phyloP scores from a whole-genome alignment of 2,113 vertebrate species.

The Leptobrachium ailaonicum region DNA sequence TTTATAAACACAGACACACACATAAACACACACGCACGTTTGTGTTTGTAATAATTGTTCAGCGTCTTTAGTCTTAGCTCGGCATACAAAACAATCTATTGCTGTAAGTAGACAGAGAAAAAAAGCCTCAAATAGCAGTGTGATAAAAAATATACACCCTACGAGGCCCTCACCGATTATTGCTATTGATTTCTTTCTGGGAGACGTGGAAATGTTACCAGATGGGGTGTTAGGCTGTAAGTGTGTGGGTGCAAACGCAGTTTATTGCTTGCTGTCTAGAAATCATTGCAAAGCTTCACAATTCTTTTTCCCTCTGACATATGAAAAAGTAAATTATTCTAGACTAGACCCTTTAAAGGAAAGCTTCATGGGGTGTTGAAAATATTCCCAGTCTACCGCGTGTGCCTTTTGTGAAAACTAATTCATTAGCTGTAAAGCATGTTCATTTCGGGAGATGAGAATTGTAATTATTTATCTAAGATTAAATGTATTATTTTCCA shows the following conservation, averaged over 20 bases:
- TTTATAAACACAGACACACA: not conserved
- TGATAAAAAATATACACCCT: conserved; percentile 75
- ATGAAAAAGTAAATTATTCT: conserved; percentile 65
- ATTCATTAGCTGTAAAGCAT: conserved; percentile 52
- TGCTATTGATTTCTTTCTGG: conserved; percentile 97
- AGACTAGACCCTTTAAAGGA: conserved; percentile 57
- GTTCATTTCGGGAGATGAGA: conserved; percentile 38
- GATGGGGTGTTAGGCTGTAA: conserved; percentile 92
- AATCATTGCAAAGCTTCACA: conserved; percentile 70
- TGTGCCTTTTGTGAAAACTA: conserved; percentile 61
- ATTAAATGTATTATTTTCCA: not conserved
- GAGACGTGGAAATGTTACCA: conserved; percentile 95
- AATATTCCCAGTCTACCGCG: conserved; percentile 53
- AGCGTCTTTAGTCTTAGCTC: conserved; percentile 60
- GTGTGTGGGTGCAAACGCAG: conserved; percentile 79
- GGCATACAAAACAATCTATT: conserved; percentile 64
- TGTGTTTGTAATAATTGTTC: conserved; percentile 54
- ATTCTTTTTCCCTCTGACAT: conserved; percentile 62
- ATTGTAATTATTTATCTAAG: conserved; percentile 25
- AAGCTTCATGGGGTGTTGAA: conserved; percentile 55
- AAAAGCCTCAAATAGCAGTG: conserved; percentile 65
- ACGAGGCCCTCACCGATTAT: conserved; percentile 88
- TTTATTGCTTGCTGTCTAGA: conserved; percentile 76
- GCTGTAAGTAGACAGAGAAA: conserved; percentile 65
- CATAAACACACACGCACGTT: not conserved